Conservation (phyloP, 2,888 invertebrate genomes). For the Opisthograptis luteolata region DNA sequence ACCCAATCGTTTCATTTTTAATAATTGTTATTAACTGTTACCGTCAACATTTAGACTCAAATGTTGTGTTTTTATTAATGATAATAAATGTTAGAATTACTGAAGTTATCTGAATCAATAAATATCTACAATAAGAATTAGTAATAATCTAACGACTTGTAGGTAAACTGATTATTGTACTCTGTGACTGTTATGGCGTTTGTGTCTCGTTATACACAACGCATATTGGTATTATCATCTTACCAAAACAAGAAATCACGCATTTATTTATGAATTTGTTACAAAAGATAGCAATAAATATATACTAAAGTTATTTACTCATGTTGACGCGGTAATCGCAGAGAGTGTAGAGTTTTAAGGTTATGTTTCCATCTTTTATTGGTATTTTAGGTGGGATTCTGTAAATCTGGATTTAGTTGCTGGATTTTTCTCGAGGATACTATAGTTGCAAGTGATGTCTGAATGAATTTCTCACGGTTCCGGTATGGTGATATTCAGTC, state of each 20-base stretch:
- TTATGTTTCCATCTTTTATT: conserved; percentile 87
- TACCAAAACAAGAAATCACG: conserved; percentile 42
- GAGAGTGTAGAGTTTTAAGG: conserved; percentile 64
- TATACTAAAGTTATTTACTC: conserved; percentile 38
- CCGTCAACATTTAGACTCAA: neutral
- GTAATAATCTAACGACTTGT: conserved; percentile 39
- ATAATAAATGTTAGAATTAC: neutral
- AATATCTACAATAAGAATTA: conserved; percentile 15
- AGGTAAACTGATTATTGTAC: no score
- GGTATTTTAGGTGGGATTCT: conserved; percentile 88
- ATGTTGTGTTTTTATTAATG: neutral
- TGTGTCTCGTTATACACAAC: conserved; percentile 76
- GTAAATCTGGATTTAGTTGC: conserved; percentile 62
- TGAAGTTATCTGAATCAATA: neutral
- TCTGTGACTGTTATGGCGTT: conserved; percentile 83
- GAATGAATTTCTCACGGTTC: conserved; percentile 83
- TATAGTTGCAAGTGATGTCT: conserved; percentile 70
- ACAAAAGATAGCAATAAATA: conserved; percentile 43
- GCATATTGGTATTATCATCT: conserved; percentile 65
- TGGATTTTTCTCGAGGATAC: conserved; percentile 60
- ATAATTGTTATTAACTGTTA: neutral
- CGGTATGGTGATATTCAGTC: conserved; percentile 93
- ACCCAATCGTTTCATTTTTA: neutral
- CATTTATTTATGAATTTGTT: conserved; percentile 38
- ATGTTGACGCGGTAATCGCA: conserved; percentile 38